Evolutionary conservation across 2,797 vertebrate genomes (phyloP), one percentile per base, ranked within the genome.

Genomic region (Phaenicophaeus curvirostris): DNA sequence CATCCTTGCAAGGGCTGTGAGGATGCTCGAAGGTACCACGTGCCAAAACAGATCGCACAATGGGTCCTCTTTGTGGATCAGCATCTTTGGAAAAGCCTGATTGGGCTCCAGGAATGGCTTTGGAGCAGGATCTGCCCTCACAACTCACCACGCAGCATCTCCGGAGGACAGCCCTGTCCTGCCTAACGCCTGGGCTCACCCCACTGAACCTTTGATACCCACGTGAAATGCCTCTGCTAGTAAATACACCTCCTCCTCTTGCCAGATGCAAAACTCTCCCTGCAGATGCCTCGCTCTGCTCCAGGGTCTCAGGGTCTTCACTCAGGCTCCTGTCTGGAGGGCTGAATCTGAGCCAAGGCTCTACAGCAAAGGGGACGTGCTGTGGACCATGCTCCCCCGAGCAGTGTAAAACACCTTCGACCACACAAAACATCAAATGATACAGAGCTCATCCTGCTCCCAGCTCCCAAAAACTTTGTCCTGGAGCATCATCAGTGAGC

Each of bases 141-240:
- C 28, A 2, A 25, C 39, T 39, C 33, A 1, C 8, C 68, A 23
- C 3, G 0, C 16, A 8, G 28, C 15, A 25, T 55, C 75, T 21
- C 21, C 5, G 37, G 17, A 79, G 46, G 53, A 9, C 13, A 5
- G 35, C 3, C 28, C 20, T 4, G n/a, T 3, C n/a, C 51, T 31
- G n/a, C 9, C n/a, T 11, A 6, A 65, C 42, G 44, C 65, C n/a
- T n/a, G 41, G 19, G 1, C 33, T 74, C 11, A 4, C 17, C 24
- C 24, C 46, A 0, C 30, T 25, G 25, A 6, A 31, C 33, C 35
- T 46, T 1, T 10, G 20, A 21, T 25, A 28, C 11, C 79, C 15
- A 24, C 0, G 1, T 6, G 11, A 63, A 50, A 15, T 5, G 27
- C 8, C 44, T 53, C 73, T 4, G 0, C 3, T 2, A 15, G 5